Base-by-base conservation (phyloP, 2,797 vertebrate genomes). In the Remorina albescens region DNA sequence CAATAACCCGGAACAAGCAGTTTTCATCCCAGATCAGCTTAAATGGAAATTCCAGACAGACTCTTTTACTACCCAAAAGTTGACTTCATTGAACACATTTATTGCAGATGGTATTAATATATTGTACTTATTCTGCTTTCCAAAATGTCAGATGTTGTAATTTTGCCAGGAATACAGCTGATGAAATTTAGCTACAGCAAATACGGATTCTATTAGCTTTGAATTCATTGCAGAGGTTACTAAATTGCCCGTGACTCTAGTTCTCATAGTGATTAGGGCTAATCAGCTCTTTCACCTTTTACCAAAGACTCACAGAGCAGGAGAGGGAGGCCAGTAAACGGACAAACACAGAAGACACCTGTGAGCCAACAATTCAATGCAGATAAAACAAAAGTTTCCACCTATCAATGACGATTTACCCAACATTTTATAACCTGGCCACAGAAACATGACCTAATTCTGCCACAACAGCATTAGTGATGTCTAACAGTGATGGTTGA, bases 81-180 rank as follows among this genome's bases (percentile, higher is more conserved):
- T 0, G 0, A 36, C 19, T 61, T 46, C n/a, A 39, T 56, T 62
- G 25, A 47, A 59, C 30, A 44, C 28, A 44, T 63, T 16, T 37
- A 10, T 13, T 28, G 5, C 82, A 86, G 69, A 67, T 88, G 76
- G 30, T 69, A 47, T 76, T 47, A 70, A 81, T 86, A 57, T 58
- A 50, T 53, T 37, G 12, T 4, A 25, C 16, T 37, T 37, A 73
- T 61, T 70, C 46, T 6, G 65, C 49, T 57, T 76, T 56, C 53
- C 62, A 59, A 55, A 46, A 59, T 76, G 68, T 58, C 55, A 67
- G 32, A 50, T 72, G 62, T 39, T 59, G 12, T 58, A 71, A 76
- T 78, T 51, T n/a, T 16, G 26, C 28, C 37, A 53, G 63, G 19
- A 55, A 32, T 55, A 10, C 8, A 23, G 53, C 46, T 65, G 41